Evolutionary conservation across 1,140 invertebrate species (phyloP).

Genomic region (Andrena cerasifolii): DNA sequence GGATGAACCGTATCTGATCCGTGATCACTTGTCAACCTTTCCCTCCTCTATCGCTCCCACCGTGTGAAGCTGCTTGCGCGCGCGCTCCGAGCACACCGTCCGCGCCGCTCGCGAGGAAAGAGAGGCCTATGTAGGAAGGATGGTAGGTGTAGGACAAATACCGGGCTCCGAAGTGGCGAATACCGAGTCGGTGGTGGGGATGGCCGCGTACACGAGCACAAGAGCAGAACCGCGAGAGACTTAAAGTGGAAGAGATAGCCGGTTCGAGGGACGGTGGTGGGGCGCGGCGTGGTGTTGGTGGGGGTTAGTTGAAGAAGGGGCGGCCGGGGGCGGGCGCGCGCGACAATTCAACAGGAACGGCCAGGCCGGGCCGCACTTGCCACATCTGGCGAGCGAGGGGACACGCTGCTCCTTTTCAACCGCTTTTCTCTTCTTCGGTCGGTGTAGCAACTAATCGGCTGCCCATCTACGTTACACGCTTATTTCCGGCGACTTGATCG

Average conservation of each 20-base stretch:
- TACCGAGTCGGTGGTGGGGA: constrained; percentile 63
- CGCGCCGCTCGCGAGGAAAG: constrained; percentile 42
- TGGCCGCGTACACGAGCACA: constrained; percentile 65
- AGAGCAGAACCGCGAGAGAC: constrained; percentile 65
- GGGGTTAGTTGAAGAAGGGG: constrained; percentile 70
- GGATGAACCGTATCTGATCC: constrained; percentile 51
- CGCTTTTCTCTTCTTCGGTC: neutral
- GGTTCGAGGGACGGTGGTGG: constrained; percentile 66
- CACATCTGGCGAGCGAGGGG: constrained; percentile 79
- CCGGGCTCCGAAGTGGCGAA: constrained; percentile 69
- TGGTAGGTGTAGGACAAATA: constrained; percentile 70
- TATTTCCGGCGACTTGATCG: too few species aligned
- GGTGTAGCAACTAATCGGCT: too few species aligned
- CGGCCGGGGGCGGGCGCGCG: constrained; percentile 78
- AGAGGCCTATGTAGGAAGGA: constrained; percentile 49
- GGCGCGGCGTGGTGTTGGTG: constrained; percentile 53
- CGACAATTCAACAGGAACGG: constrained; percentile 79
- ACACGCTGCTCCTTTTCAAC: constrained; percentile 56
- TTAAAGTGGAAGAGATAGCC: constrained; percentile 76
- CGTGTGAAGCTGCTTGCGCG: constrained; percentile 13
- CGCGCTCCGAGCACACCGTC: constrained; percentile 38
- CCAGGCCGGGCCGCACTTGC: constrained; percentile 75
- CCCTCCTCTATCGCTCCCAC: neutral
- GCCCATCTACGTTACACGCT: too few species aligned
- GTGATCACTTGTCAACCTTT: constrained; percentile 50